Conservation (phyloP, 2,797 vertebrate genomes). For the Distichodus sexfasciatus region DNA sequence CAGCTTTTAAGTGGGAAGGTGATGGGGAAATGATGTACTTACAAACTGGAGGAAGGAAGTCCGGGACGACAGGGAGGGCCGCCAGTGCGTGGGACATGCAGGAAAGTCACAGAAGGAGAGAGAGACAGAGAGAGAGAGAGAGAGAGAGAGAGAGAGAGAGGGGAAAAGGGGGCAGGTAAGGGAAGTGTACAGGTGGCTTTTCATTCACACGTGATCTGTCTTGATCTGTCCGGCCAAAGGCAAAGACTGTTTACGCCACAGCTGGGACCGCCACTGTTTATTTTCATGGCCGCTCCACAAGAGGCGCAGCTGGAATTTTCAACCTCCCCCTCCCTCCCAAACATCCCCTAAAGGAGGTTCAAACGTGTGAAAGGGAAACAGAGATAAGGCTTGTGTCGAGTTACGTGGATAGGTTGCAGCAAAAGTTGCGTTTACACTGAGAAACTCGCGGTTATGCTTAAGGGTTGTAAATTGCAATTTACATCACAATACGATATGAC, state of each 20-base stretch:
- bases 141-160: neutral
- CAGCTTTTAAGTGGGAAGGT: constrained; percentile 50
- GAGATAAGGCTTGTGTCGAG: constrained; percentile 48
- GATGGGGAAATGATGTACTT: constrained; percentile 74
- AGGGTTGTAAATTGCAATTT: constrained; percentile 36
- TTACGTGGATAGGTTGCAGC: constrained; percentile 32
- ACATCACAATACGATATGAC: no score
- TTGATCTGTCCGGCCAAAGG: constrained; percentile 33
- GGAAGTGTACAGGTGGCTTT: constrained; percentile 37
- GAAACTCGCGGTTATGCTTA: constrained; percentile 37
- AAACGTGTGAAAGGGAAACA: constrained; percentile 40
- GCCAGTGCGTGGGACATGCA: constrained; percentile 23
- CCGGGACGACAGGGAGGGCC: neutral
- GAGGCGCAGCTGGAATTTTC: constrained; percentile 45
- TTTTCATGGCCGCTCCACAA: constrained; percentile 35
- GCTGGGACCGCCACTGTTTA: constrained; percentile 37
- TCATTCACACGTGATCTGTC: constrained; percentile 33
- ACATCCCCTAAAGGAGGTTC: constrained; percentile 31
- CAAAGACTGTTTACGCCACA: constrained; percentile 42
- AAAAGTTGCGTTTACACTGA: constrained; percentile 26
- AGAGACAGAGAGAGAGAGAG: constrained; percentile 20
- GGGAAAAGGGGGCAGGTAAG: neutral
- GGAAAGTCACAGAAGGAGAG: constrained; percentile 25
- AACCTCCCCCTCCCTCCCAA: constrained; percentile 9
- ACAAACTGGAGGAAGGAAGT: constrained; percentile 72